phyloP scores from a whole-genome alignment of 1,140 invertebrate species.

The Dendrolimus punctatus region DNA sequence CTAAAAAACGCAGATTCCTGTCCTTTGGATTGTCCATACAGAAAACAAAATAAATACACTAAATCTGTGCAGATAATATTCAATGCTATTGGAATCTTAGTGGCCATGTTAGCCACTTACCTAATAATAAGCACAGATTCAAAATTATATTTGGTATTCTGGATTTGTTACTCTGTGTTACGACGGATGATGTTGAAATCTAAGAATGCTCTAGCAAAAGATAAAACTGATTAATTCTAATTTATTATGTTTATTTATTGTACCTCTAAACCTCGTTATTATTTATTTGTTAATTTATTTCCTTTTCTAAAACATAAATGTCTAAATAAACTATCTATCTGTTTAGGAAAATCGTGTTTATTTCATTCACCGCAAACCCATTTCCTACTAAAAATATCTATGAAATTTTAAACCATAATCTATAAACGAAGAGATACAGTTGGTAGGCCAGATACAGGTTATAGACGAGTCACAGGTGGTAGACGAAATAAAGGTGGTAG shows the following conservation, averaged over 20 bases:
- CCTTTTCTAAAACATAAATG: neutral
- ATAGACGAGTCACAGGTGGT: too few relatives aligned
- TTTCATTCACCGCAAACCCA: too few relatives aligned
- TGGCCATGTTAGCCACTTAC: slow-evolving; percentile 46
- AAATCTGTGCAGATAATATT: slow-evolving; percentile 25
- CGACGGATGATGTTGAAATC: slow-evolving; percentile 43
- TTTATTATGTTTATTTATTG: slow-evolving; percentile 1
- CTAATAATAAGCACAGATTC: slow-evolving; percentile 51
- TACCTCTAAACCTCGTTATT: neutral
- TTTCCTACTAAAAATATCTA: too few relatives aligned
- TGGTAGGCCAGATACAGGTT: too few relatives aligned
- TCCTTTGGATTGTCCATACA: slow-evolving; percentile 34
- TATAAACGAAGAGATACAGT: too few relatives aligned
- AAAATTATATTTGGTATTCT: slow-evolving; percentile 50
- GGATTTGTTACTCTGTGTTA: slow-evolving; percentile 49
- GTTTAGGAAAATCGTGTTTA: neutral
- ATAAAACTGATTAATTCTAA: slow-evolving; percentile 9
- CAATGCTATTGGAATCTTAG: slow-evolving; percentile 39
- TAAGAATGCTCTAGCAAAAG: slow-evolving; percentile 24
- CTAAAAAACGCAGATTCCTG: slow-evolving; percentile 8
- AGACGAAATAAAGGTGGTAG: too few relatives aligned
- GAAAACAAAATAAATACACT: slow-evolving; percentile 6
- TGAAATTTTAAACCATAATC: too few relatives aligned
- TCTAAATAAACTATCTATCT: slow-evolving; percentile 7
- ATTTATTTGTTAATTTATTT: neutral